Percentiles rank a stretch among this genome's conserved stretches.
Evolutionary conservation across 2,797 vertebrate species (phyloP).

Genomic region (Melanotaenia parkinsoni): DNA sequence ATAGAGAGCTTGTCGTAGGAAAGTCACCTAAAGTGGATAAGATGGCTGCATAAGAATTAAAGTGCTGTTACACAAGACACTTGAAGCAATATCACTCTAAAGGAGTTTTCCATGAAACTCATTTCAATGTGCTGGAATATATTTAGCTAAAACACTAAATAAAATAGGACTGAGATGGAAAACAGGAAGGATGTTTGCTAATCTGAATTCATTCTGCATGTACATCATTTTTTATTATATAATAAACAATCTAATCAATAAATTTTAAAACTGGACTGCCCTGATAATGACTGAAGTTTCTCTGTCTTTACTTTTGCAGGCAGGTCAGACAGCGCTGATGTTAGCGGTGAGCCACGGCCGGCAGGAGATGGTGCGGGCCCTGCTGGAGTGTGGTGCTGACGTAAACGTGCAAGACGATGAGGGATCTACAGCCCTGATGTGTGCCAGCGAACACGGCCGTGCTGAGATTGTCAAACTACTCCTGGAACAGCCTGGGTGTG

Average conservation of each 20-base stretch:
- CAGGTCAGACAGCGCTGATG: conserved; percentile 95
- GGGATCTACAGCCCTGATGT: conserved; percentile 95
- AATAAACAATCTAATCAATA: not conserved
- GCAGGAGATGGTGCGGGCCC: conserved; percentile 92
- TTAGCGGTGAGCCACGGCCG: conserved; percentile 92
- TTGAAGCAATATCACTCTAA: not conserved
- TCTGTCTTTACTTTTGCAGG: conserved; percentile 75
- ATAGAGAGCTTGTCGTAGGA: not conserved
- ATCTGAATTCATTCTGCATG: not conserved
- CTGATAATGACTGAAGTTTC: not conserved
- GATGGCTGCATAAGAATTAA: not conserved
- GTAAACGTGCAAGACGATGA: conserved; percentile 94
- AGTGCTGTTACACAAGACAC: not conserved
- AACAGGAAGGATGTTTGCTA: not conserved
- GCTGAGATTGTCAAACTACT: conserved; percentile 90
- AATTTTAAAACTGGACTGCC: not conserved
- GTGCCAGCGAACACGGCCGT: conserved; percentile 93
- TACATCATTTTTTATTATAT: not conserved
- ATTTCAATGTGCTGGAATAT: not conserved
- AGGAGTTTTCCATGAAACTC: not conserved
- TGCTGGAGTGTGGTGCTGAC: conserved; percentile 88
- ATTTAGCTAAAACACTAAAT: too few species aligned
- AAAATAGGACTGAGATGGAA: not conserved
- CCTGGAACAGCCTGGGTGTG: conserved; percentile 89
- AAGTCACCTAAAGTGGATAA: not conserved